Conservation (phyloP, 1,140 invertebrate genomes). For the Atopsyche davidsoni region DNA sequence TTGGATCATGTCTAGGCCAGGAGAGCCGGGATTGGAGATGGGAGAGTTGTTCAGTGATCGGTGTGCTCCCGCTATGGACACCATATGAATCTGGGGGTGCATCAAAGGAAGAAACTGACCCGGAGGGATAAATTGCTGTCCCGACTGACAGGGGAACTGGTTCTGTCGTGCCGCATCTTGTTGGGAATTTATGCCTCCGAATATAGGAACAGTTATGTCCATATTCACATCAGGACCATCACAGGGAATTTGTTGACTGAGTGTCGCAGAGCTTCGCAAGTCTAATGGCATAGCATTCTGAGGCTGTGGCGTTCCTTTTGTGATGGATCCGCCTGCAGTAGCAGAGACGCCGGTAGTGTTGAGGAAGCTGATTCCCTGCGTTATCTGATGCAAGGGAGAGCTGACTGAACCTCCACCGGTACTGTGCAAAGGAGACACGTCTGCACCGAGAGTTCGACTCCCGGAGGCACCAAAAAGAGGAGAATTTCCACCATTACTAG, state of each 20-base stretch:
- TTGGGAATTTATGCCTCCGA: slow-evolving; percentile 4
- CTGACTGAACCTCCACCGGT: slow-evolving; percentile 18
- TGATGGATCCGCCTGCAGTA: slow-evolving; percentile 60
- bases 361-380: slow-evolving; percentile 53
- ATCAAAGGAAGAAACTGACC: slow-evolving; percentile 30
- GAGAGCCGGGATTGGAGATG: slow-evolving; percentile 55
- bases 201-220: slow-evolving; percentile 20
- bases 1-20: slow-evolving; percentile 79
- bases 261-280: slow-evolving; percentile 36
- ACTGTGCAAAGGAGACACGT: slow-evolving; percentile 23
- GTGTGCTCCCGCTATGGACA: slow-evolving; percentile 37
- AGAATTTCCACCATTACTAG: slow-evolving; percentile 18
- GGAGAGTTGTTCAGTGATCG: slow-evolving; percentile 54
- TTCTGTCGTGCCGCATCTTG: slow-evolving; percentile 14
- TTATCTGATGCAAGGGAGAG: slow-evolving; percentile 41
- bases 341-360: slow-evolving; percentile 45
- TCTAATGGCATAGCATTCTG: slow-evolving; percentile 45
- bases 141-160: slow-evolving; percentile 9
- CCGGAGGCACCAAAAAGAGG: slow-evolving; percentile 15
- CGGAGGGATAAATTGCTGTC: slow-evolving; percentile 13
- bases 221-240: slow-evolving; percentile 22
- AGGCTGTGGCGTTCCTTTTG: slow-evolving; percentile 58
- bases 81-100: slow-evolving; percentile 42
- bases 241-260: slow-evolving; percentile 33
- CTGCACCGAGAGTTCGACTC: slow-evolving; percentile 21